These are phyloP conservation scores for Ectemnius lituratus DNA, from an alignment of 2,888 invertebrate genomes.

Conservation along the genomic window DNA sequence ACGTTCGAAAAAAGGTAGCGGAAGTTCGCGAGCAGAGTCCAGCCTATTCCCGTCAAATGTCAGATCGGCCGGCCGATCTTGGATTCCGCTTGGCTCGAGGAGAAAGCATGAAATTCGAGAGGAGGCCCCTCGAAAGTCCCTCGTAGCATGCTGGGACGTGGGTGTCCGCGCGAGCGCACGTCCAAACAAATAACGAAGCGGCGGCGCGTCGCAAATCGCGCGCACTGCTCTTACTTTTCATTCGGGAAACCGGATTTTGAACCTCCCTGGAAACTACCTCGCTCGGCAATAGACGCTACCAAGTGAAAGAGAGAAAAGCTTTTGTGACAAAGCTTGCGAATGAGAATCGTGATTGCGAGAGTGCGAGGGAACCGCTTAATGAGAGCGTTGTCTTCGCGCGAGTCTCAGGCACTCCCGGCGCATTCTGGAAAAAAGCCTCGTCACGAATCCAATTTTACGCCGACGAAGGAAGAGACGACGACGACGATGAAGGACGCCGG, in stretches of 20 bases:
- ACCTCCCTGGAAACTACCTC: slow-evolving; percentile 42
- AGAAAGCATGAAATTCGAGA: slow-evolving; percentile 62
- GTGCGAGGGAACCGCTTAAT: slow-evolving; percentile 8
- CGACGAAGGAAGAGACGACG: neutral
- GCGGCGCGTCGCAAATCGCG: slow-evolving; percentile 27
- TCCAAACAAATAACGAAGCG: slow-evolving; percentile 49
- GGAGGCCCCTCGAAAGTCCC: slow-evolving; percentile 35
- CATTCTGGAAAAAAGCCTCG: slow-evolving; percentile 1
- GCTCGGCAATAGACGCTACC: slow-evolving; percentile 15
- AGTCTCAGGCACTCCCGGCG: neutral
- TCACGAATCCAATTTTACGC: slow-evolving; percentile 7
- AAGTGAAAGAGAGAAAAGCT: neutral
- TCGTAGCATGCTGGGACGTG: slow-evolving; percentile 23
- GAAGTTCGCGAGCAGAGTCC: slow-evolving; percentile 13
- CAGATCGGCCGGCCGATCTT: slow-evolving; percentile 25
- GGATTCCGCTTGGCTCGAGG: slow-evolving; percentile 46
- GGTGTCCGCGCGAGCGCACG: slow-evolving; percentile 43
- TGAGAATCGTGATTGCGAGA: slow-evolving; percentile 2
- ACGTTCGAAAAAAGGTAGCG: slow-evolving; percentile 7
- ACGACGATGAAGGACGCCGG: neutral
- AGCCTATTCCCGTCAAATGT: slow-evolving; percentile 27
- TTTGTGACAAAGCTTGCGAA: neutral
- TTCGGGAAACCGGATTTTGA: slow-evolving; percentile 62
- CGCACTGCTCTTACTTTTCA: slow-evolving; percentile 66
- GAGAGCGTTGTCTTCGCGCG: slow-evolving; percentile 3